phyloP scores from a whole-genome alignment of 30 jellyfish, hydroid and myxozoan genomes.

The Rhopilema esculentum region DNA sequence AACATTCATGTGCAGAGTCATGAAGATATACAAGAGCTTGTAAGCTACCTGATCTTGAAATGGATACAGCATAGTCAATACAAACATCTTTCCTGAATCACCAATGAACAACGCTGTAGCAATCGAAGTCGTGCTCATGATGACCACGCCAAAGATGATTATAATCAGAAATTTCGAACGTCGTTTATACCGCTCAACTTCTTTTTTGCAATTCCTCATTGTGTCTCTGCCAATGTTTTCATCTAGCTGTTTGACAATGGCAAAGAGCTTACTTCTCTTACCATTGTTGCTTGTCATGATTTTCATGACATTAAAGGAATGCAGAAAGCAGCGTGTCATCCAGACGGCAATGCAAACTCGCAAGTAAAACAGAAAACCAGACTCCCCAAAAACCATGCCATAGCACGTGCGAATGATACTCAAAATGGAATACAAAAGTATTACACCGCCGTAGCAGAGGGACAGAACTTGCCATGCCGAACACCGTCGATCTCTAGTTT shows the following conservation, averaged over 20 bases:
- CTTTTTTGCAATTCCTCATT: background rate
- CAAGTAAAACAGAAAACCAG: background rate
- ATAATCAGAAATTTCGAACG: background rate
- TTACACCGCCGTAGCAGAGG: background rate
- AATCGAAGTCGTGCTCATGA: background rate
- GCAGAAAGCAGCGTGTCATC: constrained; percentile 32
- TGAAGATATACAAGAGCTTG: constrained; percentile 3
- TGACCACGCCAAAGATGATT: background rate
- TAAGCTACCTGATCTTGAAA: background rate
- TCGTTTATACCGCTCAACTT: background rate
- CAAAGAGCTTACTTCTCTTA: constrained; percentile 10
- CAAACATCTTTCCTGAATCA: background rate
- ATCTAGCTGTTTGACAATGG: constrained; percentile 35
- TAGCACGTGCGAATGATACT: background rate
- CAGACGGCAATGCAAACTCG: constrained; percentile 20
- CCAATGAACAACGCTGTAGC: background rate
- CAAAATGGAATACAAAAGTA: background rate
- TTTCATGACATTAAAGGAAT: background rate
- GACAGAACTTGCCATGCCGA: background rate
- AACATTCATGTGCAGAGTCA: background rate
- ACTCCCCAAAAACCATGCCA: background rate
- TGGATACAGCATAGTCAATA: constrained; percentile 3
- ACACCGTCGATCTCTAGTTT: background rate
- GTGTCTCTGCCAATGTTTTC: background rate
- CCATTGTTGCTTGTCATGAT: background rate